phyloP scores from a whole-genome alignment of 2,797 vertebrate genomes.

The Sebastes wilsoni region DNA sequence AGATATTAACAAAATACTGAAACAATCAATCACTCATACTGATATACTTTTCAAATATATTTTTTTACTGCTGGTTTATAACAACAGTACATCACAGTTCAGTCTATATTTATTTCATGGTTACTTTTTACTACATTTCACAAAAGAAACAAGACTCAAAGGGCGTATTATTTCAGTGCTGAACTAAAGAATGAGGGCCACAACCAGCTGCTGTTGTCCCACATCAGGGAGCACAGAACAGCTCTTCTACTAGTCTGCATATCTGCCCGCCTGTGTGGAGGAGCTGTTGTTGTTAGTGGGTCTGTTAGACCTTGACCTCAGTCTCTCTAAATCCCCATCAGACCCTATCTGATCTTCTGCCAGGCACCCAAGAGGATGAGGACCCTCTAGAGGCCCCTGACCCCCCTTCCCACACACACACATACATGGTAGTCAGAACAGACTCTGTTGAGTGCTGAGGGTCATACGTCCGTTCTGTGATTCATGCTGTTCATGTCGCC shows the following conservation, averaged over 20 bases:
- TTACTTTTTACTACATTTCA: neutral
- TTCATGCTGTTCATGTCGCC: conserved; percentile 53
- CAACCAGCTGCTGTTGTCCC: conserved; percentile 7
- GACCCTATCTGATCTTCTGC: conserved; percentile 60
- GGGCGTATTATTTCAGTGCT: neutral
- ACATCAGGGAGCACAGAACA: conserved; percentile 11
- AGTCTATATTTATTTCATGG: neutral
- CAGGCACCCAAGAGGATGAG: conserved; percentile 45
- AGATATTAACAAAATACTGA: neutral
- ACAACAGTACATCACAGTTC: neutral
- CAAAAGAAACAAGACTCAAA: conserved; percentile 5
- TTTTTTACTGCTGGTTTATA: neutral
- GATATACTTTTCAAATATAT: neutral
- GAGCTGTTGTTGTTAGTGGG: conserved; percentile 56
- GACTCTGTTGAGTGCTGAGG: conserved; percentile 39
- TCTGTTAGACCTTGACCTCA: conserved; percentile 56
- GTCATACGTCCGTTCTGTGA: conserved; percentile 53
- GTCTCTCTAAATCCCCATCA: conserved; percentile 41
- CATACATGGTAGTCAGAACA: conserved; percentile 14
- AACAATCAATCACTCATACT: neutral
- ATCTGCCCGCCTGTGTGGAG: conserved; percentile 30
- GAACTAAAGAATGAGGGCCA: neutral
- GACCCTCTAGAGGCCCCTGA: conserved; percentile 34
- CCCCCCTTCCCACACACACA: neutral
- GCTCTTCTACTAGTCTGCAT: neutral